phyloP scores from a whole-genome alignment of 2,113 vertebrate genomes.

The Nipponia nippon region DNA sequence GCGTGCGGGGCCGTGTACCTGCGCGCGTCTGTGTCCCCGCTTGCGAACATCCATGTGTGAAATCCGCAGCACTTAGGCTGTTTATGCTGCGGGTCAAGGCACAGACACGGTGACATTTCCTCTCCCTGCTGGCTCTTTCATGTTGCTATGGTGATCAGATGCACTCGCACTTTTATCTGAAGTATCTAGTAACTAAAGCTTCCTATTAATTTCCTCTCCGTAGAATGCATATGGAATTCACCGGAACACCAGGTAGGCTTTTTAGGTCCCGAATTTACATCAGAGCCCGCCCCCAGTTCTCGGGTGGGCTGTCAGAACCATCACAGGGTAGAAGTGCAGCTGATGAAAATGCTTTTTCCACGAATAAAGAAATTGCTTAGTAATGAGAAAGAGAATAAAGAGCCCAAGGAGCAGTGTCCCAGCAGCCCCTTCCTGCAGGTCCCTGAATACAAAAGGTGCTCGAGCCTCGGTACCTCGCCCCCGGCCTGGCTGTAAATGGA shows the following conservation, averaged over 20 bases:
- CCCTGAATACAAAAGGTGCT: fast-evolving
- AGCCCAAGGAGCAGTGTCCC: background rate
- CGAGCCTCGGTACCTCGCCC: background rate
- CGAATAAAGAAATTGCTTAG: background rate
- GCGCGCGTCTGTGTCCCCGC: background rate
- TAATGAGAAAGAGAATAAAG: background rate
- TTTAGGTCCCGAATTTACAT: background rate
- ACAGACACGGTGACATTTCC: conserved; percentile 17
- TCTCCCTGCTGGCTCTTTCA: background rate
- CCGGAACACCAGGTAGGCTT: background rate
- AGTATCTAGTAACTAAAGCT: conserved; percentile 63
- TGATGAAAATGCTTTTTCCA: background rate
- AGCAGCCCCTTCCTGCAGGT: background rate
- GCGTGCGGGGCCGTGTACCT: fast-evolving
- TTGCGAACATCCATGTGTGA: fast-evolving
- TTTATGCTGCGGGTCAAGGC: conserved; percentile 12
- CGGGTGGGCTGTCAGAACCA: background rate
- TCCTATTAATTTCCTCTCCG: background rate
- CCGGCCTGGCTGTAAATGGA: background rate
- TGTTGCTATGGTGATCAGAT: conserved; percentile 71
- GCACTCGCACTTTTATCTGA: conserved; percentile 32
- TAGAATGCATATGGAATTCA: background rate
- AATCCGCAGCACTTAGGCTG: background rate
- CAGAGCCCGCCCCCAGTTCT: background rate
- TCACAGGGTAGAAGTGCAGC: background rate